A percentile compares a stretch with the other conserved stretches of the same genome.
These are phyloP conservation scores for Xenopus petersii DNA, from an alignment of 2,797 vertebrate genomes.

Conservation along the genomic window DNA sequence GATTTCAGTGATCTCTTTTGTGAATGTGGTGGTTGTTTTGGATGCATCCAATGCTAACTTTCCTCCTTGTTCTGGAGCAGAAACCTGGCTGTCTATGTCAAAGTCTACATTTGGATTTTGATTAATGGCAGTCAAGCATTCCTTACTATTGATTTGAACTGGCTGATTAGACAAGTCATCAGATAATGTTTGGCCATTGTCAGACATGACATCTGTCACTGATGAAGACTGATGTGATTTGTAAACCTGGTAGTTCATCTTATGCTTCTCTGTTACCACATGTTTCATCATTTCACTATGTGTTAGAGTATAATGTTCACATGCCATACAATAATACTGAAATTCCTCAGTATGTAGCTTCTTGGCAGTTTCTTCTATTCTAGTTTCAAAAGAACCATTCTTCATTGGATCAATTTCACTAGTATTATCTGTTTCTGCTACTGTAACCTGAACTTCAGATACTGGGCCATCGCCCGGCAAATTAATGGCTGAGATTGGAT, in stretches of 20 bases:
- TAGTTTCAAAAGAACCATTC: conserved; percentile 5
- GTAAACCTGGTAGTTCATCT: conserved; percentile 80
- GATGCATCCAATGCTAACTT: conserved; percentile 28
- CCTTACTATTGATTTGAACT: conserved; percentile 35
- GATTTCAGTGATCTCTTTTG: conserved; percentile 28
- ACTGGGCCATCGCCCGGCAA: conserved; percentile 39
- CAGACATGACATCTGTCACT: conserved; percentile 38
- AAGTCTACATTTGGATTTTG: not conserved
- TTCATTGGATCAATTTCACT: conserved; percentile 25
- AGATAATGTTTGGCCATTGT: conserved; percentile 20
- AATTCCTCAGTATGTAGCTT: conserved; percentile 89
- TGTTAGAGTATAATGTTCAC: conserved; percentile 90
- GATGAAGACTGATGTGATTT: conserved; percentile 55
- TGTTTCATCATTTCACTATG: conserved; percentile 90
- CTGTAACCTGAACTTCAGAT: conserved; percentile 40
- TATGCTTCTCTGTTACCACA: conserved; percentile 88
- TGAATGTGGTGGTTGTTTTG: conserved; percentile 44
- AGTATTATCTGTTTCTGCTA: conserved; percentile 44
- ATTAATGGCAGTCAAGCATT: conserved; percentile 5
- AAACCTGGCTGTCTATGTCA: not conserved
- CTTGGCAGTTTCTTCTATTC: conserved; percentile 78
- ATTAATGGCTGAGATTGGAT: conserved; percentile 40
- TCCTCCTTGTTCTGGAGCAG: not conserved
- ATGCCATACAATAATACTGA: conserved; percentile 92
- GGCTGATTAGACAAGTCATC: conserved; percentile 45